phyloP scores from a whole-genome alignment of 2,113 vertebrate genomes.

The Notiomystis cincta region DNA sequence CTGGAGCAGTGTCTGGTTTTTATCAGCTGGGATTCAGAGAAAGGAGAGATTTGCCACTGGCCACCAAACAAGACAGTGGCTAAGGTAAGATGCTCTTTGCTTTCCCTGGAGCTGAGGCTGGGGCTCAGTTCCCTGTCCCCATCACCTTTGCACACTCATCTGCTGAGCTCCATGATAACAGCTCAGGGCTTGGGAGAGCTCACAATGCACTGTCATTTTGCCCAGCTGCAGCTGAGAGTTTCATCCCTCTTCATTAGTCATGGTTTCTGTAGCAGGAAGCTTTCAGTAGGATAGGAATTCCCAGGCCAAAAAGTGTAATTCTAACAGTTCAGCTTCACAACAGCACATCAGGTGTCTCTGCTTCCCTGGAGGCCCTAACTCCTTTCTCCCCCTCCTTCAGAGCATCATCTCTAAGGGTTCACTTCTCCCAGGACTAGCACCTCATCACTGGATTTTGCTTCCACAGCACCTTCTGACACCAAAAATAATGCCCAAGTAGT shows the following conservation, averaged over 20 bases:
- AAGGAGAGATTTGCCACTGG: not conserved
- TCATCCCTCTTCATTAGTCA: not conserved
- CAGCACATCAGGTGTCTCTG: not conserved
- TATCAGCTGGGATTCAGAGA: not conserved
- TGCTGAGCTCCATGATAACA: not conserved
- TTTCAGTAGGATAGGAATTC: not conserved
- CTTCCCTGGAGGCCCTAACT: not conserved
- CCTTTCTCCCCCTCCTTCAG: not conserved
- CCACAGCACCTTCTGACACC: not conserved
- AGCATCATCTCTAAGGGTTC: not conserved
- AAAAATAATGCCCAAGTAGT: not conserved
- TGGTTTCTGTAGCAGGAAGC: not conserved
- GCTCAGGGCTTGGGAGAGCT: not conserved
- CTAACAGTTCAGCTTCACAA: not conserved
- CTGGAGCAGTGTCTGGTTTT: not conserved
- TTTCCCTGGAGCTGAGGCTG: not conserved
- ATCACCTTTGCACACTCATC: not conserved
- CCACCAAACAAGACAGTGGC: not conserved
- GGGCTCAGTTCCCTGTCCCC: not conserved
- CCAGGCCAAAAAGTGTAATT: not conserved
- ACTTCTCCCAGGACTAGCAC: not conserved
- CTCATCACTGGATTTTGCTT: not conserved
- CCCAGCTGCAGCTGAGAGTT: not conserved
- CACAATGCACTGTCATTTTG: not conserved
- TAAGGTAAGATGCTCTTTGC: not conserved